These are phyloP conservation scores for Harmothoe impar DNA, from an alignment of 2,888 invertebrate genomes.

Conservation along the genomic window DNA sequence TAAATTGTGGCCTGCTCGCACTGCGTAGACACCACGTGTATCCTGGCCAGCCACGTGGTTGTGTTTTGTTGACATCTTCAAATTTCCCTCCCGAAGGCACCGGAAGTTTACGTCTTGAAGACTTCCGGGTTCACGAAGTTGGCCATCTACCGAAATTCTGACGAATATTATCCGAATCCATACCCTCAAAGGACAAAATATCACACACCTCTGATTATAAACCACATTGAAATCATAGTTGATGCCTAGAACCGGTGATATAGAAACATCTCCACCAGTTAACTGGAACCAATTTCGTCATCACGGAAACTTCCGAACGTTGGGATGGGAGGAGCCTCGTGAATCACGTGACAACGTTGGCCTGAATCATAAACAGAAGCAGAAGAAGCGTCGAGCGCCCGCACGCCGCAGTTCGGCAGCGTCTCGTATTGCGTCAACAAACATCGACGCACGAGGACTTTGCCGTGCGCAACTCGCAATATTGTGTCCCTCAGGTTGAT, in stretches of 20 bases:
- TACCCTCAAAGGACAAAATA: not conserved
- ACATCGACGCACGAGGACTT: too few relatives aligned
- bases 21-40: too few relatives aligned
- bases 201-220: too few relatives aligned
- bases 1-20: too few relatives aligned
- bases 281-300: conserved; percentile 17
- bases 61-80: conserved; percentile 34
- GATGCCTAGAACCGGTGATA: too few relatives aligned
- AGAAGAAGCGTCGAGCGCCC: too few relatives aligned
- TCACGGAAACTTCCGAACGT: conserved; percentile 60
- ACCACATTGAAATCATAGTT: too few relatives aligned
- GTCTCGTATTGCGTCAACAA: too few relatives aligned
- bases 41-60: conserved; percentile 54
- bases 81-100: conserved; percentile 36
- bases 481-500: too few relatives aligned
- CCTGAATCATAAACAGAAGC: conserved; percentile 62
- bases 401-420: too few relatives aligned
- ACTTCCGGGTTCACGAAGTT: conserved; percentile 53
- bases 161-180: not conserved
- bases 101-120: not conserved
- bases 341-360: conserved; percentile 50
- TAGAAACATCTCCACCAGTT: not conserved
- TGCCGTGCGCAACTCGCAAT: too few relatives aligned
- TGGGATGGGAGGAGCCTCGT: conserved; percentile 49
- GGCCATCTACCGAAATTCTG: too few relatives aligned